Base-by-base conservation (phyloP, 2,888 invertebrate species). In the Colostygia pectinataria region DNA sequence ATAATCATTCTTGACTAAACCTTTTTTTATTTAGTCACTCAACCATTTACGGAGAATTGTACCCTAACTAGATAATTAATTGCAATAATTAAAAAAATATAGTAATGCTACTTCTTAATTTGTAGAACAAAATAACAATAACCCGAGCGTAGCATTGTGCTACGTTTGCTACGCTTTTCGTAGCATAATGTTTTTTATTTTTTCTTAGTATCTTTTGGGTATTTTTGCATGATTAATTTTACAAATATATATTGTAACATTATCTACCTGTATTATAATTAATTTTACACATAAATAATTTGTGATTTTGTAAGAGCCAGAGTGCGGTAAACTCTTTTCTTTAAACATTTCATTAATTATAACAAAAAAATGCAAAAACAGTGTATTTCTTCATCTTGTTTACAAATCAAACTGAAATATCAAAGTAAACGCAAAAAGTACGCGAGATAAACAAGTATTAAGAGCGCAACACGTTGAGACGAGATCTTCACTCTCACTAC, bases 401-500 rank as follows among this genome's bases (percentile, higher is more conserved):
- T 25, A 36, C 23, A 45, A 42, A 43, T 36, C 42, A 42, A 25
- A 31, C 7, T 53, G 34, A 54, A 50, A 59, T 46, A 55, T 39
- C 8, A 47, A 66, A 53, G 60, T 56, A 57, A 60, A 51, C 59
- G 61, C 62, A 59, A 71, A 72, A 70, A 74, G 69, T 70, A 64
- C 61, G 67, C 68, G 66, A 65, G 72, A 64, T 59, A 68, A 76
- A 75, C 65, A 68, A 65, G 49, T 45, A n/a, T n/a, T n/a, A 69
- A 73, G 43, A 68, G 74, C 77, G 86, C 86, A 85, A 85, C 85
- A 86, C 86, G 86, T 84, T 80, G 80, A 68, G 58, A 63, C 62
- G 60, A 65, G 68, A 66, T 69, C 76, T 86, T 87, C 88, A 88
- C 88, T 88, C 78, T 87, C 87, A 75, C 84, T 83, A 65, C 66